phyloP scores from a whole-genome alignment of 2,888 invertebrate species.

The Drosophila mimica region DNA sequence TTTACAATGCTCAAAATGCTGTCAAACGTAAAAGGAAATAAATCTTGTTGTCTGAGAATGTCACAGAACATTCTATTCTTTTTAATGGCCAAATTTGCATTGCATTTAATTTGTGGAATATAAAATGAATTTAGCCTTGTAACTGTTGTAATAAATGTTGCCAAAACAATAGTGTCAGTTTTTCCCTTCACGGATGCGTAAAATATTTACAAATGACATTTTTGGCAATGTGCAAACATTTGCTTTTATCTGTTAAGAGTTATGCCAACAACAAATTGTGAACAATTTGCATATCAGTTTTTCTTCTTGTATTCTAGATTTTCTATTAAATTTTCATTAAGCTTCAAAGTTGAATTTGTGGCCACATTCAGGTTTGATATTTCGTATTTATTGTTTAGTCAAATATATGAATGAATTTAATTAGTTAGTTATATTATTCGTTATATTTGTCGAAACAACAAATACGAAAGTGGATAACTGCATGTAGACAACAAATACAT shows the following conservation, averaged over 20 bases:
- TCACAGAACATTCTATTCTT: no score
- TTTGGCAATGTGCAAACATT: constrained; percentile 37
- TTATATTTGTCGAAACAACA: not conserved
- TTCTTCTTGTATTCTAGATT: not conserved
- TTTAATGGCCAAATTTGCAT: constrained; percentile 29
- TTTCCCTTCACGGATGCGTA: constrained; percentile 16
- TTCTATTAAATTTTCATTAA: constrained; percentile 12
- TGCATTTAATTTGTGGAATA: constrained; percentile 28
- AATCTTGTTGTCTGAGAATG: not conserved
- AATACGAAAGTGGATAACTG: not conserved
- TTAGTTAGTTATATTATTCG: not conserved
- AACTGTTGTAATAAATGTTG: constrained; percentile 28
- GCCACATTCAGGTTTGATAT: not conserved
- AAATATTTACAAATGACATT: constrained; percentile 54
- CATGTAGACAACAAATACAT: not conserved
- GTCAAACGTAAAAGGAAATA: not conserved
- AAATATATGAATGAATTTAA: no score
- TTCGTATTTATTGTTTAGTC: not conserved
- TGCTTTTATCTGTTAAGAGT: constrained; percentile 27
- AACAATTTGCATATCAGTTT: constrained; percentile 18
- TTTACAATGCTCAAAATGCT: constrained; percentile 4
- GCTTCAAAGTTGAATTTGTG: not conserved
- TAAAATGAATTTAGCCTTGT: constrained; percentile 34
- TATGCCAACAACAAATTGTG: constrained; percentile 21
- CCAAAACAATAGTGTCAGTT: constrained; percentile 9